Evolutionary conservation across 2,888 invertebrate genomes (phyloP).

Genomic region (Odontocerum albicorne): DNA sequence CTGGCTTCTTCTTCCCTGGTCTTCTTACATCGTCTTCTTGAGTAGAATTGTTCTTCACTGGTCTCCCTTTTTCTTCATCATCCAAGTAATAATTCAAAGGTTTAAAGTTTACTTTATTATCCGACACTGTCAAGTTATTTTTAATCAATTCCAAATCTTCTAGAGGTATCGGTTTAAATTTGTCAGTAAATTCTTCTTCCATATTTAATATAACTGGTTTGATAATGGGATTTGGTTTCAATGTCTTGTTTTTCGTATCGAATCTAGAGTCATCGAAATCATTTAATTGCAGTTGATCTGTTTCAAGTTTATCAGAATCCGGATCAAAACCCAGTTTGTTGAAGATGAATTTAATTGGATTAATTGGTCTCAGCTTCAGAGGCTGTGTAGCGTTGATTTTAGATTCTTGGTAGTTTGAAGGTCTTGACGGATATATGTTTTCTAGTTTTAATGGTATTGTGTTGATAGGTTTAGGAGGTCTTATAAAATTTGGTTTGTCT

Average conservation of each 20-base stretch:
- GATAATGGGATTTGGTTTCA: constrained; percentile 9
- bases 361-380: not conserved
- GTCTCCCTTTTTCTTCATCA: constrained; percentile 3
- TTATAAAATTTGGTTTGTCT: not conserved
- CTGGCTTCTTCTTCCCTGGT: constrained; percentile 12
- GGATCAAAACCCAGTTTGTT: constrained; percentile 9
- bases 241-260: constrained; percentile 5
- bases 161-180: constrained; percentile 8
- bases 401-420: not conserved
- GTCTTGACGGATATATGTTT: not conserved
- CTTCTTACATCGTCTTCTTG: constrained; percentile 3
- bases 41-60: not conserved
- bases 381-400: not conserved
- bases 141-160: constrained; percentile 4
- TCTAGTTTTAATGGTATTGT: not conserved
- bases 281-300: constrained; percentile 3
- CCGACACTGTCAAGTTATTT: constrained; percentile 3
- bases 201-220: constrained; percentile 13
- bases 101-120: constrained; percentile 7
- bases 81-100: constrained; percentile 18
- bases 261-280: constrained; percentile 13
- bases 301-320: not conserved
- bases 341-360: constrained; percentile 6
- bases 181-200: constrained; percentile 1
- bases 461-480: not conserved